These are phyloP conservation scores for Ascaphus truei DNA, from an alignment of 2,113 vertebrate genomes.

Conservation along the genomic window DNA sequence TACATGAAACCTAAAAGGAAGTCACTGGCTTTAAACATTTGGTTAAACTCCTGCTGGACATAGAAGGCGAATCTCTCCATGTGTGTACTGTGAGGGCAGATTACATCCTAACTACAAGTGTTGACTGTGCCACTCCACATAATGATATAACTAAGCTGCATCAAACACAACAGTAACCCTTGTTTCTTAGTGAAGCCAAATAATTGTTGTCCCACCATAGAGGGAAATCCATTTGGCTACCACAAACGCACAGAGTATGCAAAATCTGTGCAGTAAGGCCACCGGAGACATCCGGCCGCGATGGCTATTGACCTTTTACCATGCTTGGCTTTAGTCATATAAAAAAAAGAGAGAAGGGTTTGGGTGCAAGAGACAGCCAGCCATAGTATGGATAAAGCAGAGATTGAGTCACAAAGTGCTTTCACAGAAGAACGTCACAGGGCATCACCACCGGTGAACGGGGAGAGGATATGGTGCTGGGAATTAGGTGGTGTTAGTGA, in stretches of 20 bases:
- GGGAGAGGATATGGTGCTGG: background rate
- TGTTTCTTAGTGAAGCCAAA: background rate
- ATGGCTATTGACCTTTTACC: slow-evolving; percentile 15
- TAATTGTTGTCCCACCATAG: background rate
- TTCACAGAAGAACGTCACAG: slow-evolving; percentile 23
- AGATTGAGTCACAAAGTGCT: slow-evolving; percentile 49
- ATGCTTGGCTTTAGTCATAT: background rate
- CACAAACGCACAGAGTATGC: background rate
- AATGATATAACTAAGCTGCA: background rate
- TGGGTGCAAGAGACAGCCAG: background rate
- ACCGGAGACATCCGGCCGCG: background rate
- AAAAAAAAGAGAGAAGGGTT: background rate
- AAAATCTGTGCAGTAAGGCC: background rate
- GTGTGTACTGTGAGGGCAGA: background rate
- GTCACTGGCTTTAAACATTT: background rate
- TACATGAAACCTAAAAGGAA: background rate
- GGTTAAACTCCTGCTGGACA: background rate
- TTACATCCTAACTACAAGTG: background rate
- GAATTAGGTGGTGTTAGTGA: background rate
- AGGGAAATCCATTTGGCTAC: background rate
- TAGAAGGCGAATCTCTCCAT: background rate
- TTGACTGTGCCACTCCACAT: background rate
- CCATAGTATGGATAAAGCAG: background rate
- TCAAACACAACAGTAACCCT: background rate
- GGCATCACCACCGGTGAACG: background rate